Conservation (phyloP, 2,797 vertebrate species). For the Sebastes nivosus region DNA sequence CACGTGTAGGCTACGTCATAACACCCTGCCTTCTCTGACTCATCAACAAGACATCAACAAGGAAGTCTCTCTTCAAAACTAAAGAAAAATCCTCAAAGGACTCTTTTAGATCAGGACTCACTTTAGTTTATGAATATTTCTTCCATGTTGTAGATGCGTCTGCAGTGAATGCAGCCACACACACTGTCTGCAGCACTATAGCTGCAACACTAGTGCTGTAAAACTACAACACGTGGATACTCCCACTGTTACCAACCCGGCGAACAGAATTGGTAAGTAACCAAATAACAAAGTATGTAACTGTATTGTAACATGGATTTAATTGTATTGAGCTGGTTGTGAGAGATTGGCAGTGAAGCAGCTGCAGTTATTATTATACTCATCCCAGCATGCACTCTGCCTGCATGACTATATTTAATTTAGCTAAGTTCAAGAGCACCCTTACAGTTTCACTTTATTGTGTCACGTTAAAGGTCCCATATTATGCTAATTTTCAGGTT, state of each 20-base stretch:
- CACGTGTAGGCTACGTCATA: not conserved
- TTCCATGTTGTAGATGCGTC: not conserved
- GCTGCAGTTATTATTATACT: no score
- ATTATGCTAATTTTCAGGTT: no score
- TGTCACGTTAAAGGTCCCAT: not conserved
- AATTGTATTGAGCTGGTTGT: not conserved
- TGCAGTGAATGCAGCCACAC: not conserved
- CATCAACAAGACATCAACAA: not conserved
- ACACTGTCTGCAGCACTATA: rapidly evolving
- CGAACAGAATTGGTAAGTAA: not conserved
- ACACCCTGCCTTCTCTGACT: constrained; percentile 21
- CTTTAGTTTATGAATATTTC: not conserved
- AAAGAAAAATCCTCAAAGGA: not conserved
- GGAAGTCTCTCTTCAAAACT: not conserved
- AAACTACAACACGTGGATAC: constrained; percentile 51
- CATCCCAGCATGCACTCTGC: no score
- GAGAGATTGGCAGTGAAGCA: not conserved
- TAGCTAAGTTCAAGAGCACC: not conserved
- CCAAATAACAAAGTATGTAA: not conserved
- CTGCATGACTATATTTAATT: not conserved
- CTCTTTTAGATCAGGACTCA: not conserved
- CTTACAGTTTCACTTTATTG: no score
- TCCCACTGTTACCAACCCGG: not conserved
- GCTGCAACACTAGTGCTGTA: not conserved
- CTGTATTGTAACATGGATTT: not conserved